Base-by-base conservation (phyloP, 1,140 invertebrate species). In the Vanessa atalanta region DNA sequence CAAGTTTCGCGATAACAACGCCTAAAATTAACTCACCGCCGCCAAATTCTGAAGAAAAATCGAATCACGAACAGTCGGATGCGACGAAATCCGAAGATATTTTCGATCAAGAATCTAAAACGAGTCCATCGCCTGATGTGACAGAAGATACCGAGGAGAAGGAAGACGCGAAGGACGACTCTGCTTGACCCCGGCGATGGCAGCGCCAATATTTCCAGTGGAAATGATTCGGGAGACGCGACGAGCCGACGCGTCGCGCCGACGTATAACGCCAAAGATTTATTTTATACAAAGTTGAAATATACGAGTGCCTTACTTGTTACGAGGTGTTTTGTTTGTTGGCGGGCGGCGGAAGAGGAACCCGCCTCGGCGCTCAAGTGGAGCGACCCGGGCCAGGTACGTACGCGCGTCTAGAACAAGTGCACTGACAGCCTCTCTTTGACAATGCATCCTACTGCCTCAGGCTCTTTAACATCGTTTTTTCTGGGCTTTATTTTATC, bases 351-450 rank as follows among this genome's bases (percentile, higher is more conserved):
- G 79, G 85, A 85, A 89, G 91, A 93, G 93, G 91, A 93, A 90
- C 93, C 77, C 89, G 93, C 93, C 94, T 92, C 91, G 90, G 94
- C 94, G 88, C 93, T 94, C 94, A 94, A 94, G 93, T 93, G 71
- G 94, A 94, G 93, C 88, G 94, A 93, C 93, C 91, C 91, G 94
- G 94, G 93, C 94, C 93, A 95, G 94, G 94, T 95, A 95, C 93
- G 91, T 87, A 73, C 71, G 83, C 85, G 78, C 83, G 85, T 79
- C 88, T 20, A 57, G 83, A 71, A 88, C 86, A 86, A 84, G 79
- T 80, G 75, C 80, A 78, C 76, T 13, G 4, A 23, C 16, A 23
- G 16, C 51, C 48, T 14, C 48, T 15, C 4, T 14, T 57, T 57
- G 55, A 57, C 55, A 8, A 23, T 57, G 55, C 55, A 57, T 26